Conservation (phyloP, 2,113 vertebrate genomes). For the Larimichthys crocea region DNA sequence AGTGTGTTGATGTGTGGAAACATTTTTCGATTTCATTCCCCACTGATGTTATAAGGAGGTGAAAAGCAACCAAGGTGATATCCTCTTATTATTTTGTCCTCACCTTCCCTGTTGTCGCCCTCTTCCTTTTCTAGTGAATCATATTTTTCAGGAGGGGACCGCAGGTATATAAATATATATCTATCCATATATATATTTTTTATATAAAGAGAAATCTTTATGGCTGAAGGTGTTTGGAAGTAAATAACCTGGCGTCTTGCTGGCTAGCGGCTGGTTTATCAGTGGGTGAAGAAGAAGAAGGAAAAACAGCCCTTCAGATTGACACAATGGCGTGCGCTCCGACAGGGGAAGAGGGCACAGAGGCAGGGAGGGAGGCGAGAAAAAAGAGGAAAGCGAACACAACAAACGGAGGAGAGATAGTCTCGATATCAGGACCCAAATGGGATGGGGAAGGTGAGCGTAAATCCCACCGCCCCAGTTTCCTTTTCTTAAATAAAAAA, state of each 20-base stretch:
- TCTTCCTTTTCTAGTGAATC: conserved; percentile 59
- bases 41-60: conserved; percentile 35
- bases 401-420: conserved; percentile 79
- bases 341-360: conserved; percentile 72
- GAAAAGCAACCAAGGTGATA: conserved; percentile 62
- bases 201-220: conserved; percentile 66
- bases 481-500: conserved; percentile 51
- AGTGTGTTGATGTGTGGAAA: conserved; percentile 16
- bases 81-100: conserved; percentile 63
- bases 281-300: conserved; percentile 66
- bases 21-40: conserved; percentile 51
- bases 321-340: conserved; percentile 77
- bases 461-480: conserved; percentile 75
- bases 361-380: conserved; percentile 59
- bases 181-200: conserved; percentile 14
- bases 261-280: conserved; percentile 73
- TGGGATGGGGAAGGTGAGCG: conserved; percentile 76
- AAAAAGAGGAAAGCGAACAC: conserved; percentile 65
- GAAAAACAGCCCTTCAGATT: conserved; percentile 77
- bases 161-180: conserved; percentile 34
- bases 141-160: conserved; percentile 54
- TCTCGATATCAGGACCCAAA: conserved; percentile 77
- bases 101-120: conserved; percentile 45
- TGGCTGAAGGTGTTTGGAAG: conserved; percentile 72
- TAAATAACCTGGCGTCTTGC: conserved; percentile 76